Evolutionary conservation across 2,797 vertebrate species (phyloP).

Genomic region (Rhinogobio ventralis): DNA sequence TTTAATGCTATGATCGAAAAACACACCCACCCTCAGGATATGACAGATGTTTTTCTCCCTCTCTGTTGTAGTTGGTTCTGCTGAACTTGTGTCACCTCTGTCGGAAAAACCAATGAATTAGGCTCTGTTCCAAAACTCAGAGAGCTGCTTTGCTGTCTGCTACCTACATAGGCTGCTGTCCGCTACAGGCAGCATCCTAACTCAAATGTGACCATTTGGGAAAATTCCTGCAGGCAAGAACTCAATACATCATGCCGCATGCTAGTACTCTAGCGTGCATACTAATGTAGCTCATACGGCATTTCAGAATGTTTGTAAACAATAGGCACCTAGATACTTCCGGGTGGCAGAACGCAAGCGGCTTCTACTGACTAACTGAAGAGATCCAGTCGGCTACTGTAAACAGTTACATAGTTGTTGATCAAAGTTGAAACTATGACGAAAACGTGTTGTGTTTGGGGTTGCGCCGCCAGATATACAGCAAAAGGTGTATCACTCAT

Average conservation of each 20-base stretch:
- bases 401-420: too few species aligned
- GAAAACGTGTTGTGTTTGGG: too few species aligned
- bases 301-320: too few species aligned
- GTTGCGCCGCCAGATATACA: too few species aligned
- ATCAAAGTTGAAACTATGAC: too few species aligned
- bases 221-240: background rate
- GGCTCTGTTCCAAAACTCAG: background rate
- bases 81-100: constrained; percentile 25
- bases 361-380: too few species aligned
- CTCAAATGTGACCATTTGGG: background rate
- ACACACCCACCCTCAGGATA: constrained; percentile 38
- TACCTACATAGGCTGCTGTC: background rate
- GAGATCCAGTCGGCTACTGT: too few species aligned
- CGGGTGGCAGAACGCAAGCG: too few species aligned
- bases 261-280: background rate
- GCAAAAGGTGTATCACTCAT: too few species aligned
- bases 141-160: constrained; percentile 10
- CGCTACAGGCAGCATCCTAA: background rate
- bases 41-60: background rate
- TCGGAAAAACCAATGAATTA: constrained; percentile 25
- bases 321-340: too few species aligned
- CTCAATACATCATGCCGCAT: background rate
- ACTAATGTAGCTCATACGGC: background rate
- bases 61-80: background rate
- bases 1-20: constrained; percentile 37